Evolutionary conservation across 1,140 invertebrate species (phyloP).

Genomic region (Lordiphosa collinella): DNA sequence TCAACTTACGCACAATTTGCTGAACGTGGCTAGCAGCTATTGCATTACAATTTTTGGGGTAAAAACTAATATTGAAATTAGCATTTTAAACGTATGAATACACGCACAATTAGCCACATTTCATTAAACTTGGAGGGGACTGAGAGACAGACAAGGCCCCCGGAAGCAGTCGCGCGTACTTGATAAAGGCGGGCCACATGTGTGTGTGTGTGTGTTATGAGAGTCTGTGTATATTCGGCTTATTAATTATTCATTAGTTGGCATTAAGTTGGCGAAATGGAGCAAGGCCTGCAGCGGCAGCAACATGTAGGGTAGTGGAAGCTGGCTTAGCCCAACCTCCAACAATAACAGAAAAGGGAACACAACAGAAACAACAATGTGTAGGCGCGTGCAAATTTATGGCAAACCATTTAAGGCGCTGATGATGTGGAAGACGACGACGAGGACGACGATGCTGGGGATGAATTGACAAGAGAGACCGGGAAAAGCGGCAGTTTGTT

Average conservation of each 20-base stretch:
- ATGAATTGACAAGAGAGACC: slow-evolving; percentile 41
- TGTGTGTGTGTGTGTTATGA: slow-evolving; percentile 21
- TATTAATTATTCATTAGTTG: slow-evolving; percentile 78
- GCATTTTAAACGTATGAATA: slow-evolving; percentile 76
- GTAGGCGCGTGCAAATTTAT: slow-evolving; percentile 65
- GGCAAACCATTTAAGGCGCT: slow-evolving; percentile 72
- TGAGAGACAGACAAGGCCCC: neutral
- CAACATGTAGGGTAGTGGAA: slow-evolving; percentile 21
- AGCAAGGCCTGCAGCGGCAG: slow-evolving; percentile 16
- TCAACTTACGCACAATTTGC: slow-evolving; percentile 69
- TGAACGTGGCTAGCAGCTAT: too few relatives aligned
- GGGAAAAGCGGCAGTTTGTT: neutral
- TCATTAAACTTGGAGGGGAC: slow-evolving; percentile 57
- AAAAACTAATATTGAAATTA: slow-evolving; percentile 74
- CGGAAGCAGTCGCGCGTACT: neutral
- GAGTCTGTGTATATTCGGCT: slow-evolving; percentile 31
- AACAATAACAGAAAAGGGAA: slow-evolving; percentile 5
- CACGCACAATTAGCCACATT: slow-evolving; percentile 71
- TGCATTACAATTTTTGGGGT: slow-evolving; percentile 14
- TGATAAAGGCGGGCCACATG: slow-evolving; percentile 15
- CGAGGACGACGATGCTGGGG: slow-evolving; percentile 22
- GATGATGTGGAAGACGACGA: slow-evolving; percentile 66
- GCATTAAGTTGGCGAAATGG: slow-evolving; percentile 60
- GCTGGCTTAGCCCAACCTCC: slow-evolving; percentile 19
- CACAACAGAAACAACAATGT: slow-evolving; percentile 2